Evolutionary conservation across 2,888 invertebrate species (phyloP), one percentile per base, ranked within the genome.

Genomic region (Callyntrura sp.): DNA sequence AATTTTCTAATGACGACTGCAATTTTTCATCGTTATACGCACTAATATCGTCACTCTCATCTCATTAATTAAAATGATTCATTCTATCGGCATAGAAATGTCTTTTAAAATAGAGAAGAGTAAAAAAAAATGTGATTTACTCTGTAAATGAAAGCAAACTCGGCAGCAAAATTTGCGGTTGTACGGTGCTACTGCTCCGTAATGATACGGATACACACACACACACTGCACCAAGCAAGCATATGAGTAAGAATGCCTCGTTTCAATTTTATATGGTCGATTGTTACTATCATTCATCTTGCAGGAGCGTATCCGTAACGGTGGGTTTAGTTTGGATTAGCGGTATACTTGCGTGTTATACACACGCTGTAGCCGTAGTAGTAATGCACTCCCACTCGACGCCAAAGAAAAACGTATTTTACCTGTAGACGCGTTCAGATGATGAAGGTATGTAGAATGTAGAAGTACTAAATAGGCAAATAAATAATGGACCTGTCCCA

Each of bases 81-180:
- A 51, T 76, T 48, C 20, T 28, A 25, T 25, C 5, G 25, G 23
- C 35, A 35, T 25, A 5, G 1, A 8, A 3, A 55, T 17, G 8
- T 55, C 20, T 17, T 35, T 8, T 55, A 20, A 35, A 0, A 1
- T 17, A 23, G 20, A 35, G 78, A 9, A n/a, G 35, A 51, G 51
- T 25, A 1, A 68, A 23, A 68, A 73, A 60, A 43, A 14, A 28
- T 43, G 25, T 81, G 57, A 81, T 83, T 28, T 68, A 48, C 28
- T n/a, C 48, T 28, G 25, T 20, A 57, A 73, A 65, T 57, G 85
- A 85, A 85, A 85, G 76, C 76, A 73, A 85, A 85, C 20, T 84
- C 60, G 60, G 76, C 85, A 45, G n/a, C 76, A 85, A 85, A 87
- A 85, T 87, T 55, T 87, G 87, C 23, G 87, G 87, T 87, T 79